Evolutionary conservation across 2,113 vertebrate species (phyloP), one percentile per base, ranked within the genome.

Genomic region (Myotis brandtii): DNA sequence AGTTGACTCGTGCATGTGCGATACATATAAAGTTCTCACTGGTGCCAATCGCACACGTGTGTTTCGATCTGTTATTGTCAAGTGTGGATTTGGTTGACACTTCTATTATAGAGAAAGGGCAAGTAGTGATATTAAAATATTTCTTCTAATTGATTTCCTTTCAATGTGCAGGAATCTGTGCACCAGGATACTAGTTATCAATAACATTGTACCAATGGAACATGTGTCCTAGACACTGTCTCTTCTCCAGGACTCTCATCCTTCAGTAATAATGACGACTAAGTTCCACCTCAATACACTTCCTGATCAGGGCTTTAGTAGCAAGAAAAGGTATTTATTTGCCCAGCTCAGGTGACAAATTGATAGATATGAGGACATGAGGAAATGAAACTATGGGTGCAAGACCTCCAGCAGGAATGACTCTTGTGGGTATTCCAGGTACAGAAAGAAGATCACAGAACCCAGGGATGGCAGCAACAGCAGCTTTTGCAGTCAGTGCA

Each of bases 241-340:
- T 83, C n/a, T 92, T 64, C 59, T 85, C 77, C 64, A 95, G 34
- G 87, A 4, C 23, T n/a, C n/a, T 92, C 6, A 46, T 62, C 43
- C 56, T 90, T 91, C 50, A 84, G 43, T 52, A 93, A 91, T 86
- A 77, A 90, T 67, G 76, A 92, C 17, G 27, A 90, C 72, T 62
- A 96, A 92, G 40, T 20, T 32, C 6, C 59, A 64, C 2, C 66
- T 14, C n/a, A 87, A 89, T 72, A 37, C 2, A 83, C 43, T 72
- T 14, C 52, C 34, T 52, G 8, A 83, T 52, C n/a, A 92, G 82
- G 46, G 50, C 17, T 87, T 79, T 81, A 54, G 56, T 32, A 89
- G n/a, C 43, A 83, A 89, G 37, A 59, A 86, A 91, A 92, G 20
- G 5, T 43, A 86, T 89, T 86, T 62, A 89, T 89, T 86, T 92